Base-by-base conservation (phyloP, 2,797 vertebrate genomes). In the Nyctalus aviator region DNA sequence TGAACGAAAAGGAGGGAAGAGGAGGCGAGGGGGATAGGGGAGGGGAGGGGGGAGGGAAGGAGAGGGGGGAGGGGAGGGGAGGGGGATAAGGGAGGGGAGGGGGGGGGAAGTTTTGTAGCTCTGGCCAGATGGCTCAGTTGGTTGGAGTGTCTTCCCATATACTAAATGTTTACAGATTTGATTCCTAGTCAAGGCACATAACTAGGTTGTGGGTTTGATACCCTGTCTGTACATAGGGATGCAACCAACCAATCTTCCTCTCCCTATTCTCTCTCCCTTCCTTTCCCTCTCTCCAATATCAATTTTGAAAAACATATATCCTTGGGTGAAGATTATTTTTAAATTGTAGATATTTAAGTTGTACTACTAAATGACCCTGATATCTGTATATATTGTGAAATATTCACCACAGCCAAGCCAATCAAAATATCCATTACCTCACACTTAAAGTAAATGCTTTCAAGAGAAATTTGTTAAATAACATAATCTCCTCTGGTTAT, bases 381-480 rank as follows among this genome's bases (percentile, higher is more conserved):
- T 76, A 71, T 87, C 62, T 77, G 27, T 35, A 35, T 94, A 53
- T 8, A 17, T 48, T 79, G 68, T 86, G 75, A 86, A 68, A 68
- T 68, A 48, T 21, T 94, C 50, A 62, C 41, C 71, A 71, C 59
- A 62, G 62, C 13, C 14, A 48, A 82, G 30, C 53, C 62, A 71
- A 25, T 62, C 62, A 82, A 21, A 35, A 68, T 68, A 57, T 27
- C 44, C 10, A 44, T 66, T 17, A 68, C 68, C 59, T 82, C 88
- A 94, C 50, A 50, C 41, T 27, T 87, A 94, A 41, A 21, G 11
- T 87, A 91, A 87, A 88, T 55, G 69, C 50, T 76, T 88, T 59
- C 78, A 72, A 85, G 46, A 91, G 84, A 84, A 96, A 89, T 87
- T 41, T 89, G 21, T 93, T 46, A 79, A 93, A 68, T 76, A 79